Conservation (phyloP, 1,140 invertebrate genomes). For the Agrilus planipennis region DNA sequence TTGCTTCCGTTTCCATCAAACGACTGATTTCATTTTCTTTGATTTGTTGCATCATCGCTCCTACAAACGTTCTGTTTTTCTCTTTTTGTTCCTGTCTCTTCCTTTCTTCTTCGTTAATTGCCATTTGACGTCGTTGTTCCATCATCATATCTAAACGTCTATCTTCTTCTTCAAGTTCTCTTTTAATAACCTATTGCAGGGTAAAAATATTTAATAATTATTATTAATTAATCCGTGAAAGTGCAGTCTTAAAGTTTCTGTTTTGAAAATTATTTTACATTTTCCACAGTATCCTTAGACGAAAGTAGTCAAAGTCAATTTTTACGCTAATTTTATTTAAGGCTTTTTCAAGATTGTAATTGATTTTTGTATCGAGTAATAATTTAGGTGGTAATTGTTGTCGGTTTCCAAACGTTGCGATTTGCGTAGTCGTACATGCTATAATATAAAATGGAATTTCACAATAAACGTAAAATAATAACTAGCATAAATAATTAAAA, state of each 20-base stretch:
- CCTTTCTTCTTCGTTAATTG: slow-evolving; percentile 31
- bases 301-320: too few relatives aligned
- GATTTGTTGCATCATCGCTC: slow-evolving; percentile 42
- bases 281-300: too few relatives aligned
- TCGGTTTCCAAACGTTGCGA: too few relatives aligned
- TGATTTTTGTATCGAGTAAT: too few relatives aligned
- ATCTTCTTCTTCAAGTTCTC: slow-evolving; percentile 44
- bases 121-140: slow-evolving; percentile 43
- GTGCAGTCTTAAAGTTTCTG: neutral
- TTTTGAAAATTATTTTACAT: neutral
- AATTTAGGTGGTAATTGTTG: too few relatives aligned
- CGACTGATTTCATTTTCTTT: slow-evolving; percentile 43
- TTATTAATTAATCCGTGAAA: slow-evolving; percentile 5
- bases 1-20: slow-evolving; percentile 48
- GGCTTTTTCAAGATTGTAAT: too few relatives aligned
- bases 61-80: slow-evolving; percentile 35
- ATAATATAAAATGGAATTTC: too few relatives aligned
- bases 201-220: slow-evolving; percentile 10
- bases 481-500: too few relatives aligned
- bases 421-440: too few relatives aligned
- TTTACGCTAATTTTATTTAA: too few relatives aligned
- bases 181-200: slow-evolving; percentile 37
- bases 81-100: slow-evolving; percentile 31
- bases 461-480: too few relatives aligned
- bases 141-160: slow-evolving; percentile 47